Evolutionary conservation across 2,888 invertebrate species (phyloP), one percentile per base, ranked within the genome.

Genomic region (Hyalella azteca): DNA sequence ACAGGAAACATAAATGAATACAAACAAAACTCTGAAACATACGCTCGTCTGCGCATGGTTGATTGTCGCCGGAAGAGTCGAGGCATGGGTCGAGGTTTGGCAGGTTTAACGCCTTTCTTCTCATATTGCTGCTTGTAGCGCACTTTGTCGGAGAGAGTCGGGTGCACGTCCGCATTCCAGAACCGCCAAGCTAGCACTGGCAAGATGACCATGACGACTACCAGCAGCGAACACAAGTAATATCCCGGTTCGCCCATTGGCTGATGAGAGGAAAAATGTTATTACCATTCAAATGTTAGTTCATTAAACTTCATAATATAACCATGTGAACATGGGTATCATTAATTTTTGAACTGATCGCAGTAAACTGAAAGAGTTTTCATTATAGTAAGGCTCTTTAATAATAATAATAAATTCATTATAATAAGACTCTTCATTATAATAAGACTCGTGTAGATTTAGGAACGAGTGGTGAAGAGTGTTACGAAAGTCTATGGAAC

Each of bases 171-270:
- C 86, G 95, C 91, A 88, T 94, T 93, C 90, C 97, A 98, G 91
- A 98, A 96, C 86, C 98, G 92, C 92, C 95, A 95, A 85, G 96
- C 95, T 86, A 97, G 91, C 86, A 97, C 94, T 79, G 97, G 97
- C 88, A 97, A 93, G 89, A 97, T 93, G 85, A 97, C 92, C 87
- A 97, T 92, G 87, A 93, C 93, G 89, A 90, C 88, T 40, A 90
- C 90, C 48, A 91, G 87, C 36, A 90, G 86, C 93, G 92, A 91
- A 39, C 83, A 82, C 78, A 85, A 80, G 79, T 84, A 85, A 76
- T 85, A 85, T 50, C 81, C 79, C 22, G 83, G 82, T 78, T 85
- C 85, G 5, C 45, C 39, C 76, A 79, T 79, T 2, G 60, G 32
- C 73, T 66, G 32, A 15, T 9, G 9, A 45, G 19, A 32, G 73